Percentiles rank a stretch among this genome's conserved stretches.
Conservation (phyloP, 2,888 invertebrate species). For the Trilocha varians region DNA sequence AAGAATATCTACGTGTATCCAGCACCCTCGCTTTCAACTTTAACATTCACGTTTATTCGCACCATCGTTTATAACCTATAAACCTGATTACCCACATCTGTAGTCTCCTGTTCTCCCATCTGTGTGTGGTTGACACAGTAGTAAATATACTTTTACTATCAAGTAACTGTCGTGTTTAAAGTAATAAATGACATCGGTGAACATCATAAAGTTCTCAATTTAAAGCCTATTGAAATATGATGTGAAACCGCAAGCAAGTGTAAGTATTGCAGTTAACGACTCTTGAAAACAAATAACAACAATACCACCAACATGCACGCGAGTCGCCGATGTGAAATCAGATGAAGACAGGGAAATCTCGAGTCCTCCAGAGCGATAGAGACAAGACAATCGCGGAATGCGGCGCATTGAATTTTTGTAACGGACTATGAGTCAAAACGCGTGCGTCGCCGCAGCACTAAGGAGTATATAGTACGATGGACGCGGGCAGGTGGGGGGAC, state of each 20-base stretch:
- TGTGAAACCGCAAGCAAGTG: conserved; percentile 2
- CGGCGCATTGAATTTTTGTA: conserved; percentile 71
- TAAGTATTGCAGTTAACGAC: conserved; percentile 5
- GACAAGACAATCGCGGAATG: conserved; percentile 58
- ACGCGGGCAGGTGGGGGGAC: conserved; percentile 35
- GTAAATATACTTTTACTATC: neutral
- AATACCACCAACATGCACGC: conserved; percentile 16
- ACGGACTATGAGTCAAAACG: conserved; percentile 68
- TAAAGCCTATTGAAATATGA: conserved; percentile 2
- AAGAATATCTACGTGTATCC: conserved; percentile 11
- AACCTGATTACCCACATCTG: conserved; percentile 2
- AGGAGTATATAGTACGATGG: conserved; percentile 56
- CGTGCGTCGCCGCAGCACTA: conserved; percentile 49
- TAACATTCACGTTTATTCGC: neutral
- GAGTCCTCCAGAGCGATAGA: conserved; percentile 34
- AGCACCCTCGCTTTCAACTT: conserved; percentile 1
- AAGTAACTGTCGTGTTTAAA: conserved; percentile 8
- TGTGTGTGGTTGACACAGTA: conserved; percentile 3
- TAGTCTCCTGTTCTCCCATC: neutral
- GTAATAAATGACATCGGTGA: neutral
- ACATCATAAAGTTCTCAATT: neutral
- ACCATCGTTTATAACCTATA: neutral
- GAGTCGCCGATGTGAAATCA: conserved; percentile 2
- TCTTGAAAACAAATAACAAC: conserved; percentile 12
- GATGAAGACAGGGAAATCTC: conserved; percentile 18